These are phyloP conservation scores for Fragum whitleyi DNA, from an alignment of 2,888 invertebrate species.

Conservation along the genomic window DNA sequence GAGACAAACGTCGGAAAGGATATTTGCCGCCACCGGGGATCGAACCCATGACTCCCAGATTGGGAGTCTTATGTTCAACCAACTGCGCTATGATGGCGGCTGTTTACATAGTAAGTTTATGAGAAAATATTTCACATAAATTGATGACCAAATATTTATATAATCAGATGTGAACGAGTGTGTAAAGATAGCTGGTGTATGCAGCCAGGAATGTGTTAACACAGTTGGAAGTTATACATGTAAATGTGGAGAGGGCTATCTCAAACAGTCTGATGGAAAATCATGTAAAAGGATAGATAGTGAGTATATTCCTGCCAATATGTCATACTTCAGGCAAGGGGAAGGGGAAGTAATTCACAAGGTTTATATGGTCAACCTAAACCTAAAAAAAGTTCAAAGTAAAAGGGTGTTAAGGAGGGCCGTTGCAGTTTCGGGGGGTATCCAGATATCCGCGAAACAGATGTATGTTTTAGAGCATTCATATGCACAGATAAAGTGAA, in stretches of 20 bases:
- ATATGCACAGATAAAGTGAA: no score
- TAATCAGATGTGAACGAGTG: conserved; percentile 83
- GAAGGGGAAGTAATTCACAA: not conserved
- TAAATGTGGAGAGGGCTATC: conserved; percentile 97
- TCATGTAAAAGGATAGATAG: conserved; percentile 96
- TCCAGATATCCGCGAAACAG: no score
- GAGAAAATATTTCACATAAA: conserved; percentile 89
- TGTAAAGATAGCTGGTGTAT: conserved; percentile 93
- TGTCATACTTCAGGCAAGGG: no score
- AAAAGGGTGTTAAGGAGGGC: no score
- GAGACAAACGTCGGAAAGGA: no score
- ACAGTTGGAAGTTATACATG: conserved; percentile 98
- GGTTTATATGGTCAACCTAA: not conserved
- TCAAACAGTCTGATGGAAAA: conserved; percentile 90
- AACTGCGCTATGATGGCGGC: conserved; percentile 97
- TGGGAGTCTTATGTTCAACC: no score
- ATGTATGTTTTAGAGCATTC: no score
- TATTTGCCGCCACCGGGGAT: no score
- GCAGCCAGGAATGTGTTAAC: conserved; percentile 97
- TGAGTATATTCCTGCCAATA: conserved; percentile 62
- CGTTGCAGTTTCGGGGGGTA: no score
- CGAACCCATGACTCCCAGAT: no score
- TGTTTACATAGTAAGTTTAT: conserved; percentile 97
- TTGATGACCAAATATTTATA: conserved; percentile 86
- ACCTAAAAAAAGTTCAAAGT: no score